phyloP scores from a whole-genome alignment of 2,888 invertebrate species.

The Trissoscelio sp. region DNA sequence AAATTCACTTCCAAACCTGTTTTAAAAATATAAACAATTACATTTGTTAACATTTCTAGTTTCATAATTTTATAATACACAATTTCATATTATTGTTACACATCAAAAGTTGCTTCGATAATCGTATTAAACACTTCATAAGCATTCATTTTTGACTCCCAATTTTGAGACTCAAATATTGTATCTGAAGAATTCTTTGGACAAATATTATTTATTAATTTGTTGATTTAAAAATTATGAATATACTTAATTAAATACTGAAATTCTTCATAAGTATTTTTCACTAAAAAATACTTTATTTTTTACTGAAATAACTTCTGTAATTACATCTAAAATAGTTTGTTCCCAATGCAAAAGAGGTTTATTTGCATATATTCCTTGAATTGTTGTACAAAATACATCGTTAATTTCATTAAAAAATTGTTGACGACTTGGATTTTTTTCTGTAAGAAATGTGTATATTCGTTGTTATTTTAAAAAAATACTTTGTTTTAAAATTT shows the following conservation, averaged over 20 bases:
- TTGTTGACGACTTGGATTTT: slow-evolving; percentile 67
- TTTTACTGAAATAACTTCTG: neutral
- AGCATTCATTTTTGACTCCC: slow-evolving; percentile 5
- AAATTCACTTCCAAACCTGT: slow-evolving; percentile 75
- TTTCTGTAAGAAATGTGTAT: too few relatives aligned
- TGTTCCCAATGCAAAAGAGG: slow-evolving; percentile 73
- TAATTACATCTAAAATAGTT: slow-evolving; percentile 20
- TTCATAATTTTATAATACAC: neutral
- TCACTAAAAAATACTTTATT: neutral
- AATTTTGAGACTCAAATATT: neutral
- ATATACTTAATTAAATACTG: neutral
- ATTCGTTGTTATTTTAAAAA: too few relatives aligned
- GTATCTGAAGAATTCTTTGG: neutral
- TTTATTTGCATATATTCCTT: slow-evolving; percentile 67
- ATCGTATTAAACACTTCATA: slow-evolving; percentile 69
- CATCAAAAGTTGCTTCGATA: slow-evolving; percentile 73
- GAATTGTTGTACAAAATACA: slow-evolving; percentile 67
- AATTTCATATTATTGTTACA: slow-evolving; percentile 65
- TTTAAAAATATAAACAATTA: neutral
- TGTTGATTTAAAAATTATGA: neutral
- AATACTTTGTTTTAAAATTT: too few relatives aligned
- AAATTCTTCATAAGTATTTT: slow-evolving; percentile 6
- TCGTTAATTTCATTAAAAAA: slow-evolving; percentile 74
- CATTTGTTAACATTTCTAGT: neutral
- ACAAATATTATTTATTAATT: too few relatives aligned